phyloP scores from a whole-genome alignment of 2,797 vertebrate genomes.

The Uromys caudimaculatus region DNA sequence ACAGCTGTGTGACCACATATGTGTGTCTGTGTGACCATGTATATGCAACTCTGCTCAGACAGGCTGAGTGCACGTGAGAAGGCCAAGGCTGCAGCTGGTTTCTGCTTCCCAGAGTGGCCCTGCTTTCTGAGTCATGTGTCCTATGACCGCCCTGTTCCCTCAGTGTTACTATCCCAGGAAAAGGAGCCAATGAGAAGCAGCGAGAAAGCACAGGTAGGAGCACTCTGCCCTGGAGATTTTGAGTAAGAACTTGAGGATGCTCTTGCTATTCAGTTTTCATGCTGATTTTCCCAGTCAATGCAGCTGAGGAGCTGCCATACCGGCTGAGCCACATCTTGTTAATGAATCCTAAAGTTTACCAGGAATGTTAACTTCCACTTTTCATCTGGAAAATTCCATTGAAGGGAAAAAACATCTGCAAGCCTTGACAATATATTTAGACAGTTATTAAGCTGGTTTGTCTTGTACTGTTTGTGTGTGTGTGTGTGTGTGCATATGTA shows the following conservation, averaged over 20 bases:
- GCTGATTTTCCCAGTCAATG: no score
- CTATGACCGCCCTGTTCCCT: background rate
- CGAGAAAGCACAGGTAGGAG: background rate
- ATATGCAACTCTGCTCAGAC: background rate
- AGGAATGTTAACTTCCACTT: background rate
- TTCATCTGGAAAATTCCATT: background rate
- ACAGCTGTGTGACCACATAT: background rate
- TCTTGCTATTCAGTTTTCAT: background rate
- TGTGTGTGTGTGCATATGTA: background rate
- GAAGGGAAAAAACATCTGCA: conserved; percentile 17
- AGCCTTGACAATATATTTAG: background rate
- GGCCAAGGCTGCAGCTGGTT: background rate
- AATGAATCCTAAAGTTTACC: background rate
- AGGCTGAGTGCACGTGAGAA: background rate
- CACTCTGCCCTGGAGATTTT: background rate
- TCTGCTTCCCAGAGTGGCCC: background rate
- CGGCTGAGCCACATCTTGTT: background rate
- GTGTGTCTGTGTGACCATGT: background rate
- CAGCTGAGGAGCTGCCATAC: no score
- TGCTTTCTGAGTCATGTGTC: background rate
- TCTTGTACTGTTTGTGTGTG: background rate
- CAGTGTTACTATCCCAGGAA: background rate
- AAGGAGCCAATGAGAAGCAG: background rate
- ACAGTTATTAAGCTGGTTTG: background rate
- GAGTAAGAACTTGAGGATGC: background rate